These are phyloP conservation scores for Stichopus horrens DNA, from an alignment of 53 echinoderm and acorn worm genomes.

Conservation along the genomic window DNA sequence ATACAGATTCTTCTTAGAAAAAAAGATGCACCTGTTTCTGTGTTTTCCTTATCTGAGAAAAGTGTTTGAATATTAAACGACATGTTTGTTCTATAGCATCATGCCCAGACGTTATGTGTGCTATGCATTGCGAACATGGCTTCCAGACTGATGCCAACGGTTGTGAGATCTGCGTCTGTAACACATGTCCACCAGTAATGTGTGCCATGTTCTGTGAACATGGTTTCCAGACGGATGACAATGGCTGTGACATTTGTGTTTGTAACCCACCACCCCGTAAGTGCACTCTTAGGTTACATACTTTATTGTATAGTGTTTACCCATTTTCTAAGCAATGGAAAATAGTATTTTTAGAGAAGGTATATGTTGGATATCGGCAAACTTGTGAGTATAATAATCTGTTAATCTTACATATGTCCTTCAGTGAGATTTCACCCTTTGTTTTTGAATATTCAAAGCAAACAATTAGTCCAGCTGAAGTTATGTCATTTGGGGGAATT, in stretches of 20 bases:
- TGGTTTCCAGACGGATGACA: conserved; percentile 53
- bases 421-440: too few relatives aligned
- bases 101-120: conserved; percentile 50
- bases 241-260: conserved; percentile 58
- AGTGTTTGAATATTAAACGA: background rate
- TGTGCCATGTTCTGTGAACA: conserved; percentile 34
- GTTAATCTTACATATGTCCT: too few relatives aligned
- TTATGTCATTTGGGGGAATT: too few relatives aligned
- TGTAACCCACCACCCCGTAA: conserved; percentile 66
- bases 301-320: background rate
- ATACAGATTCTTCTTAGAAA: too few relatives aligned
- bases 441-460: too few relatives aligned
- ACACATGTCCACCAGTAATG: conserved; percentile 39
- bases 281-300: background rate
- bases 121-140: conserved; percentile 56
- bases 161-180: conserved; percentile 50
- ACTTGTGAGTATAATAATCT: too few relatives aligned
- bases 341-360: too few relatives aligned
- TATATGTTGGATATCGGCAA: too few relatives aligned
- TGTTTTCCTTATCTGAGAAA: background rate
- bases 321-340: too few relatives aligned
- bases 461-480: too few relatives aligned
- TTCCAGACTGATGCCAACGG: conserved; percentile 59
- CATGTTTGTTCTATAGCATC: background rate
- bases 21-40: background rate